phyloP scores from a whole-genome alignment of 2,797 vertebrate genomes.

The Babyrousa celebensis region DNA sequence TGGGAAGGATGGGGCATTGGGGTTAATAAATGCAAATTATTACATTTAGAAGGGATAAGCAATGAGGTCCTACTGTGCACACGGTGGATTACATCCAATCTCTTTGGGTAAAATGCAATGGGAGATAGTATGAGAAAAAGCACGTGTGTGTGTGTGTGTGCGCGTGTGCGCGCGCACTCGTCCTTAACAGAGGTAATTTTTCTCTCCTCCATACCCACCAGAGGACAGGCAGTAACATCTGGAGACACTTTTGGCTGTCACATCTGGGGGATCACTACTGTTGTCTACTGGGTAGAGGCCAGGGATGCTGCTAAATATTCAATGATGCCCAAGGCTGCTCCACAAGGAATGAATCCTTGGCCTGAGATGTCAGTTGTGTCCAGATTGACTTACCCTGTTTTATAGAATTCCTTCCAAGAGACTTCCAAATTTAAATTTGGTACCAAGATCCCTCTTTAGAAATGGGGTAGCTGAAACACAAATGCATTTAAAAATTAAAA shows the following conservation, averaged over 20 bases:
- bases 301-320: not conserved
- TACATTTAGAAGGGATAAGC: too few relatives aligned
- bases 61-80: too few relatives aligned
- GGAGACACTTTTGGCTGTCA: not conserved
- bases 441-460: not conserved
- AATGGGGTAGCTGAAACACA: not conserved
- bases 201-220: fast-evolving
- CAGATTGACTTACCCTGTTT: fast-evolving
- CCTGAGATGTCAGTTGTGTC: fast-evolving
- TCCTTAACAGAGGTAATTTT: not conserved
- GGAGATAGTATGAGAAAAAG: too few relatives aligned
- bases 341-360: fast-evolving
- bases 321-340: fast-evolving
- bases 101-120: too few relatives aligned
- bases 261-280: too few relatives aligned
- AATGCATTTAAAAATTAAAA: not conserved
- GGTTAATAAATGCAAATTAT: too few relatives aligned
- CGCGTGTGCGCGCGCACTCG: too few relatives aligned
- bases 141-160: too few relatives aligned
- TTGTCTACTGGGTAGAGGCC: not conserved
- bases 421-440: not conserved
- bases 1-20: too few relatives aligned
- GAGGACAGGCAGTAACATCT: not conserved
- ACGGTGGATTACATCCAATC: too few relatives aligned
- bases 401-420: not conserved